A percentile compares a stretch with the other conserved stretches of the same genome.
phyloP scores from a whole-genome alignment of 2,113 vertebrate genomes.

The Siphamia tubifer region DNA sequence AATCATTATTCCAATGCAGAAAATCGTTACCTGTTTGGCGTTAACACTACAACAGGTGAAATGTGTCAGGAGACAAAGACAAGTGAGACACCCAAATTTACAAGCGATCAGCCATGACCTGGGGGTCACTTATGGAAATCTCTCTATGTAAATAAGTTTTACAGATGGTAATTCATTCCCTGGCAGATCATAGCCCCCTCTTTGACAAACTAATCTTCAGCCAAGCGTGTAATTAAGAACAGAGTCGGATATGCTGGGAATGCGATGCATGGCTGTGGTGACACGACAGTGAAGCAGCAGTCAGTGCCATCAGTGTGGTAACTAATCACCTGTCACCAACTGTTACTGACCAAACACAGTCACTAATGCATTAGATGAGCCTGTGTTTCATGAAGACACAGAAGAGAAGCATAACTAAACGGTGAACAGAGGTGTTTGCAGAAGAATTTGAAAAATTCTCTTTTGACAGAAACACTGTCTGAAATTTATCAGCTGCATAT shows the following conservation, averaged over 20 bases:
- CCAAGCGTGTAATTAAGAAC: constrained; percentile 70
- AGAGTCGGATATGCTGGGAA: constrained; percentile 15
- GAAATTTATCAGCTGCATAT: background rate
- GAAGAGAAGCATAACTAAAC: background rate
- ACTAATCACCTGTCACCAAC: constrained; percentile 44
- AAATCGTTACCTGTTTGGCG: background rate
- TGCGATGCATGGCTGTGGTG: background rate
- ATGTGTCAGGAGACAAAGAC: background rate
- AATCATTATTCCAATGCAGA: background rate
- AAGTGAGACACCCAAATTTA: constrained; percentile 21
- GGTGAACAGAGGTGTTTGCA: background rate
- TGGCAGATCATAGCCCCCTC: constrained; percentile 28
- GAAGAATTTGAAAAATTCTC: background rate
- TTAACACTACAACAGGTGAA: constrained; percentile 22
- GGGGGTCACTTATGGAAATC: constrained; percentile 48
- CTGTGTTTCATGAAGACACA: background rate
- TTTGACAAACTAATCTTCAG: constrained; percentile 60
- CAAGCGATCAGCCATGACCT: constrained; percentile 32
- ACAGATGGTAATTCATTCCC: constrained; percentile 41
- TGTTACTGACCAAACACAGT: background rate
- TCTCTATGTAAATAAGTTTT: constrained; percentile 37
- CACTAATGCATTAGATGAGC: background rate
- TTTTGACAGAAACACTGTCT: background rate
- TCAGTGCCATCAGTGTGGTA: background rate
- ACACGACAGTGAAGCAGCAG: constrained; percentile 12